Evolutionary conservation across 2,797 vertebrate genomes (phyloP).

Genomic region (Poecile montanus): DNA sequence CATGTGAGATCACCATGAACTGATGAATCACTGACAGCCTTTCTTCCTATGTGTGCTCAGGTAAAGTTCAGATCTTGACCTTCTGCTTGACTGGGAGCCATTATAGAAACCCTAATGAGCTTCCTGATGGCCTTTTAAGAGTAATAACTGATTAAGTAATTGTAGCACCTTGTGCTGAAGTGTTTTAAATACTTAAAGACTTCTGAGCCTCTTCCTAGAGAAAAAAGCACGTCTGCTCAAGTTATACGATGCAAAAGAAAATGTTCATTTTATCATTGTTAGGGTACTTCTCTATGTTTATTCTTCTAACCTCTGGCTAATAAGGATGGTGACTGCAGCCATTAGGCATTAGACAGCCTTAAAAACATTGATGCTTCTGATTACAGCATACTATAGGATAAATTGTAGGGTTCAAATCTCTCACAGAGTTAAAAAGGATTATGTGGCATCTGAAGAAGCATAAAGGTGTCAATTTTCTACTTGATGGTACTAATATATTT

Average conservation of each 20-base stretch:
- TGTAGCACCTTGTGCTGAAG: neutral
- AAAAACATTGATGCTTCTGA: constrained; percentile 19
- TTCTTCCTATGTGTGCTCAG: neutral
- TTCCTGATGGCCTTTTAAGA: constrained; percentile 27
- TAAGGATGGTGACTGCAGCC: neutral
- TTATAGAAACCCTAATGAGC: constrained; percentile 2
- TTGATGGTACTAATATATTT: constrained; percentile 39
- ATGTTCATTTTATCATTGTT: neutral
- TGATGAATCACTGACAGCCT: neutral
- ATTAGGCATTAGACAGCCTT: neutral
- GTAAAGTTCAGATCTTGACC: constrained; percentile 13
- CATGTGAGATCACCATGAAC: neutral
- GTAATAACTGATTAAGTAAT: constrained; percentile 6
- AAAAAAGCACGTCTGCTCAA: neutral
- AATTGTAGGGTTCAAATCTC: neutral
- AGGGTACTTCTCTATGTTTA: neutral
- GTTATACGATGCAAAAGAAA: neutral
- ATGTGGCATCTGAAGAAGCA: constrained; percentile 8
- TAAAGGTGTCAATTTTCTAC: constrained; percentile 27
- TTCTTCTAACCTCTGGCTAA: neutral
- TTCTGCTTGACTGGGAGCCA: constrained; percentile 1
- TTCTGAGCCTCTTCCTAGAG: neutral
- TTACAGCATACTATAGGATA: neutral
- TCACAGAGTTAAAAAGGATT: constrained; percentile 10
- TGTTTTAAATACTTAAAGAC: constrained; percentile 22